A percentile compares a stretch with the other conserved stretches of the same genome.
These are phyloP conservation scores for Oasisia sp. DNA, from an alignment of 2,888 invertebrate species.

Conservation along the genomic window DNA sequence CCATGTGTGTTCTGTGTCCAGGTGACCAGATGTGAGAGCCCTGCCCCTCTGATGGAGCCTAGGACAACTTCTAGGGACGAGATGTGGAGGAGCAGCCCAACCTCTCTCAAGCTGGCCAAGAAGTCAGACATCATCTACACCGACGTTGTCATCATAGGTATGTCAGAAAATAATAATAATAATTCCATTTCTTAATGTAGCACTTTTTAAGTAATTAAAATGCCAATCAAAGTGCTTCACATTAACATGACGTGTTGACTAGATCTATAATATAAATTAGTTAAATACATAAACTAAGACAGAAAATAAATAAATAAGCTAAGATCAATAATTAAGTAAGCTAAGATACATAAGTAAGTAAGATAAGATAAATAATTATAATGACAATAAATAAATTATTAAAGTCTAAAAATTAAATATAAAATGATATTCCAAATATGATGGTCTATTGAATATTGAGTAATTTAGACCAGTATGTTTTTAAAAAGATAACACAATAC, in stretches of 20 bases:
- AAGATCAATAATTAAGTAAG: no score
- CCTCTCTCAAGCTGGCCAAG: not conserved
- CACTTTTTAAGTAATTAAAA: no score
- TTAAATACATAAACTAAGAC: no score
- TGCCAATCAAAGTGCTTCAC: no score
- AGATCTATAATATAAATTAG: no score
- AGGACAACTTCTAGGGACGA: not conserved
- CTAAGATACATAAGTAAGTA: no score
- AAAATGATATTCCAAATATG: not conserved
- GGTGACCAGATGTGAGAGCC: not conserved
- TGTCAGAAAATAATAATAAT: conserved; percentile 8
- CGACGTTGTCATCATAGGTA: conserved; percentile 36
- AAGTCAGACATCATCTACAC: conserved; percentile 33
- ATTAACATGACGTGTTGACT: no score
- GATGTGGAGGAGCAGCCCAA: not conserved
- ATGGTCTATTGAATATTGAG: not conserved
- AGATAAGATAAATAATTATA: no score
- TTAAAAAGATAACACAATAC: not conserved
- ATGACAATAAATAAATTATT: no score
- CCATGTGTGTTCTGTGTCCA: not conserved
- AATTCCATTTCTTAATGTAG: no score
- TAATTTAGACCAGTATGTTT: not conserved
- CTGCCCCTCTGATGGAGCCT: not conserved
- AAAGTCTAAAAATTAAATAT: not conserved
- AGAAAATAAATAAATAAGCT: no score